Percentiles rank a stretch among this genome's conserved stretches.
Evolutionary conservation across 2,113 vertebrate species (phyloP).

Genomic region (Girardinichthys multiradiatus): DNA sequence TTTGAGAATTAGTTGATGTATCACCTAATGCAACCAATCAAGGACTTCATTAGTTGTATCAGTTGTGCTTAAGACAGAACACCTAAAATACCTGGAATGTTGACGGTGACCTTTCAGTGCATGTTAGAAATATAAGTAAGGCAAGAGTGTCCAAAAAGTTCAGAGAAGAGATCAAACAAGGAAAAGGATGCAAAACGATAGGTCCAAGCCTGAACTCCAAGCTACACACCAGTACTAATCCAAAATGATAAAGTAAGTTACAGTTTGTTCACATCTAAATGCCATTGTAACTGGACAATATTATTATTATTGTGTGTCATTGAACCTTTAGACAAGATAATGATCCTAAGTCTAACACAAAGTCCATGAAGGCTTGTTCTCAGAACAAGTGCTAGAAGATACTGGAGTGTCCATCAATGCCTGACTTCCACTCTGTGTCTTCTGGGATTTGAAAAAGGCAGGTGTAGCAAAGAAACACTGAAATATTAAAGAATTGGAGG

Average conservation of each 20-base stretch:
- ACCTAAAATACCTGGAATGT: not conserved
- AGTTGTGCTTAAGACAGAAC: not conserved
- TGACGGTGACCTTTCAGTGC: not conserved
- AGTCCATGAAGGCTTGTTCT: no score
- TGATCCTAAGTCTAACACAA: no score
- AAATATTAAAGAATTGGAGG: not conserved
- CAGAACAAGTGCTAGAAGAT: not conserved
- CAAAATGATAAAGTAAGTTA: no score
- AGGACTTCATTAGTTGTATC: not conserved
- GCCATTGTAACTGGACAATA: not conserved
- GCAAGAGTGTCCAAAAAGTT: no score
- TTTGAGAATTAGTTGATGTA: no score
- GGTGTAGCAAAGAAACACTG: not conserved
- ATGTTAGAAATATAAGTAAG: not conserved
- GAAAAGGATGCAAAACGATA: no score
- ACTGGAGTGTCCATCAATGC: not conserved
- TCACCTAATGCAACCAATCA: no score
- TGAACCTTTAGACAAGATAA: not conserved
- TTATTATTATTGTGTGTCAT: not conserved
- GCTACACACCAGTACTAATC: no score
- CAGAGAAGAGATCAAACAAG: no score
- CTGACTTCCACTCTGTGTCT: not conserved
- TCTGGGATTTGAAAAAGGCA: not conserved
- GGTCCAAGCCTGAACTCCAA: no score
- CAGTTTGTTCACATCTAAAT: no score